Conservation (phyloP, 2,113 vertebrate species). For the Malurus elegans region DNA sequence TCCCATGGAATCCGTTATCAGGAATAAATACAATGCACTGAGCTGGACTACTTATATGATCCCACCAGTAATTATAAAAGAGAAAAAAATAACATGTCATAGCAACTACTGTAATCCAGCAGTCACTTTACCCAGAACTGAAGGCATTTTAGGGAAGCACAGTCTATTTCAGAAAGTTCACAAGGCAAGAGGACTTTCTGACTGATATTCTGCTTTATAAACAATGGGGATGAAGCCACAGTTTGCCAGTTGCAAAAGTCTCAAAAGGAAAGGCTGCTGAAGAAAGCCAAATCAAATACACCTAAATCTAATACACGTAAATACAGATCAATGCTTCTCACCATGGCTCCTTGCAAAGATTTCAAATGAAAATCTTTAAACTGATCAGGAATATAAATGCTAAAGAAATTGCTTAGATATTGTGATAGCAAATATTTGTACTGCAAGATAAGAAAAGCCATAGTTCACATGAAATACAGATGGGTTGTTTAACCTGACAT, state of each 20-base stretch:
- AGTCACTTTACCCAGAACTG: background rate
- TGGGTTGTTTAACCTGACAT: background rate
- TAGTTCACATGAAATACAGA: background rate
- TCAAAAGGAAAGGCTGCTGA: background rate
- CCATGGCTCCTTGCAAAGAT: background rate
- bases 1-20: background rate
- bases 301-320: background rate
- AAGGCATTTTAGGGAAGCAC: background rate
- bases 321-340: background rate
- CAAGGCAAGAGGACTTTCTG: background rate
- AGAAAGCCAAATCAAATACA: background rate
- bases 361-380: background rate
- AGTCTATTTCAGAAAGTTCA: background rate
- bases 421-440: background rate
- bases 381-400: background rate
- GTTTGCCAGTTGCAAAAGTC: background rate
- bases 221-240: background rate
- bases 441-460: background rate
- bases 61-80: background rate
- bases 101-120: background rate
- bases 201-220: background rate
- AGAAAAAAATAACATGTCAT: background rate
- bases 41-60: background rate
- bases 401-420: background rate
- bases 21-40: background rate